Evolutionary conservation across 2,888 invertebrate genomes (phyloP).

Genomic region (Spodoptera picta): DNA sequence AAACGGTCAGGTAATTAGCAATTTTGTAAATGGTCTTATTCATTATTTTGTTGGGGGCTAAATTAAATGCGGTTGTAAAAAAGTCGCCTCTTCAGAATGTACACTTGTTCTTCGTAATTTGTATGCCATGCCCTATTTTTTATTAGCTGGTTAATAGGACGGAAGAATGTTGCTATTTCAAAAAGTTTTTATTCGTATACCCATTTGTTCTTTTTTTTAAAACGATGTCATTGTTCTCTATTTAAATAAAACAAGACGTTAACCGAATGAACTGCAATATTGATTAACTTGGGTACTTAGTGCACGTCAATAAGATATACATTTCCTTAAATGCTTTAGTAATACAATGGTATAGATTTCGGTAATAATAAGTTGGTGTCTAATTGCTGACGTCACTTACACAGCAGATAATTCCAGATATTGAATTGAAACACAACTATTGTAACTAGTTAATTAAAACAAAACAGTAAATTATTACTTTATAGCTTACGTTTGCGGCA

Average conservation of each 20-base stretch:
- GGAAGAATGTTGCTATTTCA: conserved; percentile 22
- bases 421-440: conserved; percentile 55
- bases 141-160: conserved; percentile 26
- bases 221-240: not conserved
- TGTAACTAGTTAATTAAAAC: conserved; percentile 58
- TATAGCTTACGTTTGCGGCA: conserved; percentile 53
- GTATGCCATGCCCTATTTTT: conserved; percentile 35
- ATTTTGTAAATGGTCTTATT: conserved; percentile 83
- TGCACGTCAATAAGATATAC: too few species aligned
- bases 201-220: conserved; percentile 8
- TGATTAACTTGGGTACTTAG: too few species aligned
- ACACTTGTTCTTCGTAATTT: conserved; percentile 43
- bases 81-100: conserved; percentile 41
- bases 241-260: not conserved
- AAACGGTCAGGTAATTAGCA: conserved; percentile 84
- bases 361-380: not conserved
- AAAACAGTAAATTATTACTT: conserved; percentile 59
- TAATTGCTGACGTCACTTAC: conserved; percentile 41
- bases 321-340: too few species aligned
- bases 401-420: conserved; percentile 42
- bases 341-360: too few species aligned
- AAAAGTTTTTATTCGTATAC: conserved; percentile 12
- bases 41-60: conserved; percentile 76
- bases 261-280: too few species aligned
- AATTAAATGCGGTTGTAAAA: conserved; percentile 64